Percentiles rank a stretch among this genome's conserved stretches.
Evolutionary conservation across 1,140 invertebrate genomes (phyloP).

Genomic region (Drosophila pandora): DNA sequence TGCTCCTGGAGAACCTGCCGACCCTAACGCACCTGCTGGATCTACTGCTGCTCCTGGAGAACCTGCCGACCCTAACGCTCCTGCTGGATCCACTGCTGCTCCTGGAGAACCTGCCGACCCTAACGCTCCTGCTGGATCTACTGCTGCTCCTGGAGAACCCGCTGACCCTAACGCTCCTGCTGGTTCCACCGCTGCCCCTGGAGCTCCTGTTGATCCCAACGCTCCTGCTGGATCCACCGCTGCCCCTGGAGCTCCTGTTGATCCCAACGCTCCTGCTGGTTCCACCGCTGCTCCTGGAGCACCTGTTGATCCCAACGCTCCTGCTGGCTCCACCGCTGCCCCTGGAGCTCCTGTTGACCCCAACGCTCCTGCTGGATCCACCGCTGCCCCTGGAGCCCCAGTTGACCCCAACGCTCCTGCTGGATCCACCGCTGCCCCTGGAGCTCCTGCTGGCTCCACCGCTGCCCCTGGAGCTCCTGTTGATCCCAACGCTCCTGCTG

Average conservation of each 20-base stretch:
- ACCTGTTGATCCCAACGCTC: constrained; percentile 12
- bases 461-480: constrained; percentile 13
- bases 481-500: constrained; percentile 16
- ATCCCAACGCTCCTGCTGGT: constrained; percentile 4
- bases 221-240: constrained; percentile 7
- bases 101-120: constrained; percentile 15
- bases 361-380: constrained; percentile 1
- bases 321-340: constrained; percentile 4
- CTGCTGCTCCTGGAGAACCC: constrained; percentile 3
- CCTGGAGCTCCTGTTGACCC: constrained; percentile 7
- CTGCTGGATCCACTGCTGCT: background rate
- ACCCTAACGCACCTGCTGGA: constrained; percentile 11
- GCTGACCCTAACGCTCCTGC: constrained; percentile 27
- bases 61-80: constrained; percentile 14
- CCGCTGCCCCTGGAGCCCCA: constrained; percentile 6
- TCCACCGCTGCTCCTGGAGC: background rate
- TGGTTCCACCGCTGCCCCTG: constrained; percentile 3
- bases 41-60: background rate
- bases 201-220: constrained; percentile 11
- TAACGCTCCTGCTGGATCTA: constrained; percentile 1
- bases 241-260: background rate
- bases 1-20: background rate
- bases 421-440: constrained; percentile 2
- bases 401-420: constrained; percentile 5
- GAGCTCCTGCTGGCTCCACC: constrained; percentile 2